phyloP scores from a whole-genome alignment of 2,888 invertebrate species.

The Rhamnusium bicolor region DNA sequence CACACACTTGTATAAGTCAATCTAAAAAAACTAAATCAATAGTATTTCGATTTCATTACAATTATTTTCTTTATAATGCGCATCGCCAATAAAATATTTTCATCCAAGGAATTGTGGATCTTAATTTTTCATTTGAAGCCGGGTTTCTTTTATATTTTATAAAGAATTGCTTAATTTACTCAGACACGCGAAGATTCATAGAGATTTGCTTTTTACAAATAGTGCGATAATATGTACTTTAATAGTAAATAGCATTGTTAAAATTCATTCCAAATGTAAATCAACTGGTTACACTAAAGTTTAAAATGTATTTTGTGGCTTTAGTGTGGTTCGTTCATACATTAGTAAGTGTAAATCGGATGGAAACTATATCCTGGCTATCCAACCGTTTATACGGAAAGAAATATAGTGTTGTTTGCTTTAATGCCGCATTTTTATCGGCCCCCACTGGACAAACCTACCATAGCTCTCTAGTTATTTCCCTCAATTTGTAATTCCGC shows the following conservation, averaged over 20 bases:
- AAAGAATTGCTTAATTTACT: no score
- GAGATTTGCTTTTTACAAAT: neutral
- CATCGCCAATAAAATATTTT: no score
- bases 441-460: neutral
- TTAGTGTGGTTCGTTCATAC: constrained; percentile 39
- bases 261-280: constrained; percentile 15
- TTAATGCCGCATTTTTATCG: constrained; percentile 24
- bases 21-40: no score
- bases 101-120: no score
- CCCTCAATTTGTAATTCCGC: constrained; percentile 46
- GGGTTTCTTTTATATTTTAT: no score
- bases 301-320: constrained; percentile 44
- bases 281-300: constrained; percentile 31
- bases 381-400: constrained; percentile 4
- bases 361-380: constrained; percentile 33
- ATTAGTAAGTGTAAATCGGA: constrained; percentile 49
- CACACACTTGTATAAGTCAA: no score
- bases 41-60: no score
- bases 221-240: neutral
- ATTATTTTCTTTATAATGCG: no score
- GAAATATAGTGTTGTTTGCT: constrained; percentile 13
- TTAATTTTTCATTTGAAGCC: neutral
- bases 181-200: neutral
- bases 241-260: neutral
- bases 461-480: constrained; percentile 41